Base-by-base conservation (phyloP, 2,888 invertebrate species). In the Lycocerus yunnanus region DNA sequence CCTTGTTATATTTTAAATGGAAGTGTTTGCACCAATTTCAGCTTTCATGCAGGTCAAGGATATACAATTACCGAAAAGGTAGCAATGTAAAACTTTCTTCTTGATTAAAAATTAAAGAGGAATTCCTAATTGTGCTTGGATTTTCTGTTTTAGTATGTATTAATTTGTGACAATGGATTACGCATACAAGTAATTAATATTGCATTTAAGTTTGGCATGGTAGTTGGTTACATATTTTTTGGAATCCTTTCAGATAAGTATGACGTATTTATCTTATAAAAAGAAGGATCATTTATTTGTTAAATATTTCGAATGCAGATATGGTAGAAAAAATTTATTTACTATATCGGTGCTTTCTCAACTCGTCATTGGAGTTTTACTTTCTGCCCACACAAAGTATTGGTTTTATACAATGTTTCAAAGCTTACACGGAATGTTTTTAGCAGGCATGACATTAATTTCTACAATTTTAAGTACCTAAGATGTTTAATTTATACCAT, bases 61-160 rank as follows among this genome's bases (percentile, higher is more conserved):
- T 24, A 58, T 68, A 73, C 73, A 10, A n/a, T 73, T n/a, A 73
- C 69, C 10, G 66, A 69, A 66, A 65, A 73, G 61, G 73, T 73
- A 43, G 59, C 15, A 21, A 16, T n/a, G 1, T 10, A 5, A 11
- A 21, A 21, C 21, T 21, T 9, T 21, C 10, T 21, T 21, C 1
- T 21, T n/a, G n/a, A n/a, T n/a, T n/a, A n/a, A n/a, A n/a, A n/a
- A n/a, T n/a, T n/a, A n/a, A n/a, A n/a, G n/a, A n/a, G n/a, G n/a
- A n/a, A n/a, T n/a, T n/a, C n/a, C n/a, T n/a, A n/a, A n/a, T n/a
- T n/a, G n/a, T n/a, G n/a, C n/a, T n/a, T n/a, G n/a, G 8, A 24
- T 43, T 16, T 61, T 66, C 1, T 24, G 6, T 66, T 66, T 13
- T 21, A 66, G 66, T 66, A 15, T 10, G 3, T 11, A 9, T 66